Evolutionary conservation across 1,140 invertebrate species (phyloP).

Genomic region (Camponotus pennsylvanicus): DNA sequence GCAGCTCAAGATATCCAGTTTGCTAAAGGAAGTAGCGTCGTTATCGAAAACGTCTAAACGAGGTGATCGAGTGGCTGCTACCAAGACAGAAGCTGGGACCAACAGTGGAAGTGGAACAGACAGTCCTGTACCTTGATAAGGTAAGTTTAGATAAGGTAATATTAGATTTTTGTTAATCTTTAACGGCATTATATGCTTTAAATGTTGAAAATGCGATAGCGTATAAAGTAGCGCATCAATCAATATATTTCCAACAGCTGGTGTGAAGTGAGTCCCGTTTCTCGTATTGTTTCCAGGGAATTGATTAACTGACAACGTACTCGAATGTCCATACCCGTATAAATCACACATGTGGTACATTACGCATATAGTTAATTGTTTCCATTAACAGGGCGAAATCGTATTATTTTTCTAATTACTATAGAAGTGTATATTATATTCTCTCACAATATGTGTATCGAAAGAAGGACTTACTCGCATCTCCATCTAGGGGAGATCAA

Average conservation of each 20-base stretch:
- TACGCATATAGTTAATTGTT: conserved; percentile 80
- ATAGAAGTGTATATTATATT: conserved; percentile 72
- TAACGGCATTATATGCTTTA: background rate
- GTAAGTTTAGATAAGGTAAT: too few species aligned
- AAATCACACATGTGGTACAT: conserved; percentile 70
- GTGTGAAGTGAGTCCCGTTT: conserved; percentile 15
- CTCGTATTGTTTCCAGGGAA: conserved; percentile 78
- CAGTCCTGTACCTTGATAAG: conserved; percentile 88
- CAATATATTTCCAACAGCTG: background rate
- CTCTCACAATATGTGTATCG: conserved; percentile 46
- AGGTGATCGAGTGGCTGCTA: conserved; percentile 85
- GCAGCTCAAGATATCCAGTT: conserved; percentile 91
- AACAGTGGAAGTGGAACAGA: conserved; percentile 92
- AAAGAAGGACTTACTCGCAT: conserved; percentile 50
- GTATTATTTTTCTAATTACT: conserved; percentile 86
- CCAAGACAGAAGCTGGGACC: conserved; percentile 86
- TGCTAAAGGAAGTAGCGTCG: conserved; percentile 94
- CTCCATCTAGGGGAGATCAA: conserved; percentile 53
- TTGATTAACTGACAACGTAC: conserved; percentile 80
- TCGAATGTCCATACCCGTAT: conserved; percentile 78
- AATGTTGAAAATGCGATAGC: background rate
- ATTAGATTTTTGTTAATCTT: conserved; percentile 39
- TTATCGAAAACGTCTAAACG: conserved; percentile 93
- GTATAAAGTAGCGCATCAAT: background rate
- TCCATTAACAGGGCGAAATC: conserved; percentile 79